Conservation (phyloP, 2,113 vertebrate species). For the Abramis brama region DNA sequence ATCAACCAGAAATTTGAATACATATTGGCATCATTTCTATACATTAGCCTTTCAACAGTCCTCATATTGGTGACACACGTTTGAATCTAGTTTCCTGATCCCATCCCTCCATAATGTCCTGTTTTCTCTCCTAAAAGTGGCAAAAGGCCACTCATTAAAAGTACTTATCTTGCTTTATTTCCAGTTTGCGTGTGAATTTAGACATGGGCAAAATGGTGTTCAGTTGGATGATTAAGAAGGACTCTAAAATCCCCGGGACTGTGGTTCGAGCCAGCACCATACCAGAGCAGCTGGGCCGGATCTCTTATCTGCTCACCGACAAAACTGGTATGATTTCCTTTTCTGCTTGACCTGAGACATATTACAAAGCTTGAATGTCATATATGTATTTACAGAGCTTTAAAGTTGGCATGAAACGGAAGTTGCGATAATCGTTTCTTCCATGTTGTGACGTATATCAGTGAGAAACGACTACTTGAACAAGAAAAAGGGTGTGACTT, state of each 20-base stretch:
- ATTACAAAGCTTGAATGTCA: too few species aligned
- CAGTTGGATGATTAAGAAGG: slow-evolving; percentile 97
- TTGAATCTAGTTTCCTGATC: not conserved
- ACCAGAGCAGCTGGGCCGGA: slow-evolving; percentile 94
- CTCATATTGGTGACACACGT: too few species aligned
- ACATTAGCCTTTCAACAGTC: too few species aligned
- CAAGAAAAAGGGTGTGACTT: too few species aligned
- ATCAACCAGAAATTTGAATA: not conserved
- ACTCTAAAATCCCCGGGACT: slow-evolving; percentile 93
- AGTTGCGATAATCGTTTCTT: too few species aligned
- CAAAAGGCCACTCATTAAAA: not conserved
- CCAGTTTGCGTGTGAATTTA: slow-evolving; percentile 92
- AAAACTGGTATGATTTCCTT: slow-evolving; percentile 85
- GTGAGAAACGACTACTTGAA: too few species aligned
- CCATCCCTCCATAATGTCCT: not conserved
- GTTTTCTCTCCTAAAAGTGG: not conserved
- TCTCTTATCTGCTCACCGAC: slow-evolving; percentile 96
- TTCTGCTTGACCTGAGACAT: too few species aligned
- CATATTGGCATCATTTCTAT: not conserved
- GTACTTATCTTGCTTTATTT: not conserved
- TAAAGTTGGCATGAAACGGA: too few species aligned
- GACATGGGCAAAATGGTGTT: slow-evolving; percentile 99
- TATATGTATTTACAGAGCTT: too few species aligned
- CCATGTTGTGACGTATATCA: too few species aligned
- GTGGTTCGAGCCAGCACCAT: slow-evolving; percentile 96